Percentiles rank a stretch among this genome's conserved stretches.
Evolutionary conservation across 2,888 invertebrate genomes (phyloP).

Genomic region (Eurytoma californica): DNA sequence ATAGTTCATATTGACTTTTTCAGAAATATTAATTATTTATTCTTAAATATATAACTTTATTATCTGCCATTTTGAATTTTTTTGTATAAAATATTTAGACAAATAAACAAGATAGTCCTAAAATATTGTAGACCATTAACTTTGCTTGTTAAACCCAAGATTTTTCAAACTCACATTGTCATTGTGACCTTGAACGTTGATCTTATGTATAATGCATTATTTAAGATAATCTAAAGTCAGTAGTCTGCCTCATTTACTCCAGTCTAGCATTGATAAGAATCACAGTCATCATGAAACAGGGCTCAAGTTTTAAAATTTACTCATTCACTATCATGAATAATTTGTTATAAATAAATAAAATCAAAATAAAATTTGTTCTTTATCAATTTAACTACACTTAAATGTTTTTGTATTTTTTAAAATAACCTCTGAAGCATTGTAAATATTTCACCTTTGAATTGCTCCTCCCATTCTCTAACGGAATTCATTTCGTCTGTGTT

Average conservation of each 20-base stretch:
- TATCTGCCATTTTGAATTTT: too few relatives aligned
- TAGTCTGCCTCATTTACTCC: constrained; percentile 28
- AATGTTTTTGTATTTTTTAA: not conserved
- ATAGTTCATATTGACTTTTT: not conserved
- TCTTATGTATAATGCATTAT: constrained; percentile 57
- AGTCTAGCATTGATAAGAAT: constrained; percentile 27
- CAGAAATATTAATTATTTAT: too few relatives aligned
- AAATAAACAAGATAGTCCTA: not conserved
- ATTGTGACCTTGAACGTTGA: constrained; percentile 58
- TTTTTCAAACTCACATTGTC: constrained; percentile 27
- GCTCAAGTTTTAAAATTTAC: not conserved
- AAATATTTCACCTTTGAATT: constrained; percentile 88
- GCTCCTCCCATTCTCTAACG: constrained; percentile 97
- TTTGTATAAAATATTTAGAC: constrained; percentile 1
- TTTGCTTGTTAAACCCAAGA: not conserved
- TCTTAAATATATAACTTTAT: too few relatives aligned
- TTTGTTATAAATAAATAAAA: too few relatives aligned
- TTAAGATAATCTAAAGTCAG: constrained; percentile 44
- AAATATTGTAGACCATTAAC: not conserved
- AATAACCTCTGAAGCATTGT: not conserved
- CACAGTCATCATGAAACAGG: constrained; percentile 2
- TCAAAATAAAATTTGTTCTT: too few relatives aligned
- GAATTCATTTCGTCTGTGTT: constrained; percentile 96
- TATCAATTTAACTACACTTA: not conserved
- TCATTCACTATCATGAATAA: not conserved